Conservation (phyloP, 2,888 invertebrate species). For the Diplolepis rosae region DNA sequence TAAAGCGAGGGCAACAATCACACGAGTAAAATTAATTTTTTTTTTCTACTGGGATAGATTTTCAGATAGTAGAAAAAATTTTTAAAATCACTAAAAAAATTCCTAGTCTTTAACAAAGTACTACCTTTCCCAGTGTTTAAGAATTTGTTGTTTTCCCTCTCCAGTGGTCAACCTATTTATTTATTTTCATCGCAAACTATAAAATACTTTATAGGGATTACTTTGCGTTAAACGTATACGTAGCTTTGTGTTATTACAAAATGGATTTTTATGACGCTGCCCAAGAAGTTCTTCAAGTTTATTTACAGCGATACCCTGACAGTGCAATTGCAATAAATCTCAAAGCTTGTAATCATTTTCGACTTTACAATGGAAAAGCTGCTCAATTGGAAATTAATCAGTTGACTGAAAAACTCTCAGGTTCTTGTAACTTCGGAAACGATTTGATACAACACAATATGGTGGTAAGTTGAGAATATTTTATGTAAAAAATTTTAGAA, state of each 20-base stretch:
- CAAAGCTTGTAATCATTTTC: slow-evolving; percentile 88
- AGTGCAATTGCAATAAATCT: slow-evolving; percentile 97
- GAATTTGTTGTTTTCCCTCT: no score
- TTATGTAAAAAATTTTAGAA: neutral
- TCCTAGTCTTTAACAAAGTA: no score
- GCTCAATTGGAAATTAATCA: slow-evolving; percentile 93
- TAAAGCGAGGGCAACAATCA: no score
- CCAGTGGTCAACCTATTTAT: no score
- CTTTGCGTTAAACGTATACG: slow-evolving; percentile 96
- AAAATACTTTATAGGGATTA: slow-evolving; percentile 80
- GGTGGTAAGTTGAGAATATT: slow-evolving; percentile 76
- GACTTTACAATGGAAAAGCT: slow-evolving; percentile 93
- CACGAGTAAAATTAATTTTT: no score
- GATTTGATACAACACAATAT: slow-evolving; percentile 96
- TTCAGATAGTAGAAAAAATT: no score
- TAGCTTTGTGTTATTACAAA: slow-evolving; percentile 98
- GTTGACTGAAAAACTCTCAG: slow-evolving; percentile 83
- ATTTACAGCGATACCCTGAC: slow-evolving; percentile 92
- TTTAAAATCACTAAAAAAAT: no score
- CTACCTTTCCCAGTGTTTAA: no score
- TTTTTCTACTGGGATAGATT: no score
- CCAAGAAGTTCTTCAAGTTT: slow-evolving; percentile 96
- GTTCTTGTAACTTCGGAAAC: slow-evolving; percentile 84
- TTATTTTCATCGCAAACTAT: neutral
- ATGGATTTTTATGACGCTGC: slow-evolving; percentile 98